phyloP scores from a whole-genome alignment of 2,888 invertebrate genomes.

The Drosophila subquinaria region DNA sequence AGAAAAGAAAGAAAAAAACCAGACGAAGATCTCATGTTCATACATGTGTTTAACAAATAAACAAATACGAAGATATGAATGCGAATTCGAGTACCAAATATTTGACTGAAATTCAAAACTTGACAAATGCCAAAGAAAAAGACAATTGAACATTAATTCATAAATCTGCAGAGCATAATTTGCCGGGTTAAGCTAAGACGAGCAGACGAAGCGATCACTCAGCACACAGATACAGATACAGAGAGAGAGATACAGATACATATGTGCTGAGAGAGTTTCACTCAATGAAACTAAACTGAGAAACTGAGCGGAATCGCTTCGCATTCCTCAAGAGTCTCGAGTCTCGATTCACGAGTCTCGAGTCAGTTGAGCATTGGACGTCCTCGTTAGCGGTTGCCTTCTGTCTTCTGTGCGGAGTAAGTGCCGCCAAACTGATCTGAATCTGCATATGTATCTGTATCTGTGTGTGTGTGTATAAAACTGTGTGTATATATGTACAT shows the following conservation, averaged over 20 bases:
- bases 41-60: slow-evolving; percentile 23
- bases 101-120: slow-evolving; percentile 32
- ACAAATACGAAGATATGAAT: slow-evolving; percentile 4
- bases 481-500: slow-evolving; percentile 9
- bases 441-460: neutral
- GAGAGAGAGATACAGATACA: slow-evolving; percentile 17
- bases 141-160: slow-evolving; percentile 50
- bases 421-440: slow-evolving; percentile 13
- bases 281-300: slow-evolving; percentile 49
- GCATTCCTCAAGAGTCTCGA: slow-evolving; percentile 67
- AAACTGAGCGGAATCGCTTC: slow-evolving; percentile 40
- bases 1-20: neutral
- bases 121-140: slow-evolving; percentile 10
- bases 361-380: slow-evolving; percentile 84
- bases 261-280: slow-evolving; percentile 72
- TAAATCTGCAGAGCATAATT: slow-evolving; percentile 44
- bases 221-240: slow-evolving; percentile 14
- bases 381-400: slow-evolving; percentile 83
- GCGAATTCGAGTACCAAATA: slow-evolving; percentile 6
- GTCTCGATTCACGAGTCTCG: slow-evolving; percentile 26
- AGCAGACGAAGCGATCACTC: slow-evolving; percentile 18
- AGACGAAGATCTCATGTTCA: slow-evolving; percentile 2
- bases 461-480: slow-evolving; percentile 8
- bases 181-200: slow-evolving; percentile 32
- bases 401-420: slow-evolving; percentile 66